phyloP scores from a whole-genome alignment of 2,888 invertebrate genomes.

The Heteromyza rotundicornis region DNA sequence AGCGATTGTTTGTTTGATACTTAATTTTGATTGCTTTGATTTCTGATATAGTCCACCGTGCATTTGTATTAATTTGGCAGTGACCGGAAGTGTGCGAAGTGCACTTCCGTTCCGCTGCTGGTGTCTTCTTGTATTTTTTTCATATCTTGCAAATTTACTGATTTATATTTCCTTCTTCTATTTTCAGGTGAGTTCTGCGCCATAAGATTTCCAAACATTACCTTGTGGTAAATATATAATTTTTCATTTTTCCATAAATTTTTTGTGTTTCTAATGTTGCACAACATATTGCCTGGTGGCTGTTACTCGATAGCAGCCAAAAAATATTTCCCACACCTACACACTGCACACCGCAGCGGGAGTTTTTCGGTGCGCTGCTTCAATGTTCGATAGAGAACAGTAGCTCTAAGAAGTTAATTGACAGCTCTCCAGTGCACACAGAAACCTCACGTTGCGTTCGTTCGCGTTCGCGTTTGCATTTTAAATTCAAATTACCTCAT shows the following conservation, averaged over 20 bases:
- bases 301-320: too few species aligned
- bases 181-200: conserved; percentile 28
- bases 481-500: conserved; percentile 2
- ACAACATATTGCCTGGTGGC: too few species aligned
- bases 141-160: conserved; percentile 11
- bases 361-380: too few species aligned
- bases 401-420: background rate
- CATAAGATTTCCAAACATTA: background rate
- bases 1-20: conserved; percentile 6
- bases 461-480: background rate
- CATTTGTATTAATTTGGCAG: background rate
- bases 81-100: conserved; percentile 30
- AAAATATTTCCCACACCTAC: too few species aligned
- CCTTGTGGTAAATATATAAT: background rate
- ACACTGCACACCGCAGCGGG: background rate
- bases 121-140: conserved; percentile 1
- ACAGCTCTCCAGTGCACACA: background rate
- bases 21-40: background rate
- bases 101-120: conserved; percentile 37
- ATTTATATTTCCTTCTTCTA: conserved; percentile 7
- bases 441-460: background rate
- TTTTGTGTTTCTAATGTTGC: too few species aligned
- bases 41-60: background rate
- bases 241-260: background rate
- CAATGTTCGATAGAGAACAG: background rate